phyloP scores from a whole-genome alignment of 1,140 invertebrate species.

The Pseudomyrmex pallidus region DNA sequence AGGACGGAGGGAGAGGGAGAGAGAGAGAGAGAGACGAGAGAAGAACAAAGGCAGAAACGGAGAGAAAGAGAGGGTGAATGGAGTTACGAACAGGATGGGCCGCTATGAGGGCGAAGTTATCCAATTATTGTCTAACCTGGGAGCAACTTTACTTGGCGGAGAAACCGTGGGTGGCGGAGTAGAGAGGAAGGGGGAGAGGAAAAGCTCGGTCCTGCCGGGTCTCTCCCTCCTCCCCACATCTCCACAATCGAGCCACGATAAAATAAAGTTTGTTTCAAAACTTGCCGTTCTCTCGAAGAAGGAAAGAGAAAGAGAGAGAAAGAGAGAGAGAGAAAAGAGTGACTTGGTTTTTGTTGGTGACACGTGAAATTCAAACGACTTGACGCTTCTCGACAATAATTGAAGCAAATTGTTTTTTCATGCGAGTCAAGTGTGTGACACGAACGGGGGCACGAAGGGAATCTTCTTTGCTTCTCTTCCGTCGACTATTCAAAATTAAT shows the following conservation, averaged over 20 bases:
- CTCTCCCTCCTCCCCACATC: slow-evolving; percentile 54
- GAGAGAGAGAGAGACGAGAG: slow-evolving; percentile 30
- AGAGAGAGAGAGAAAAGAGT: slow-evolving; percentile 55
- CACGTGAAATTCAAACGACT: slow-evolving; percentile 79
- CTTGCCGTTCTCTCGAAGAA: slow-evolving; percentile 68
- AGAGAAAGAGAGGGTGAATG: slow-evolving; percentile 55
- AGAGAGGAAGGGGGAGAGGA: slow-evolving; percentile 50
- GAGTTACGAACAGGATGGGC: slow-evolving; percentile 68
- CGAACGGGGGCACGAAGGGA: too few relatives aligned
- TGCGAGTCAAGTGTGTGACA: too few relatives aligned
- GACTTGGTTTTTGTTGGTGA: slow-evolving; percentile 78
- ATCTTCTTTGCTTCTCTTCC: too few relatives aligned
- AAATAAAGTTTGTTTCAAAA: slow-evolving; percentile 85
- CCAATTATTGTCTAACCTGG: slow-evolving; percentile 86
- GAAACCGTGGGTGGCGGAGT: slow-evolving; percentile 69
- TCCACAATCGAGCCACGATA: slow-evolving; percentile 82
- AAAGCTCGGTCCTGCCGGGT: slow-evolving; percentile 72
- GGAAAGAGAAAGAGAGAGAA: slow-evolving; percentile 33
- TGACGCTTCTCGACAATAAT: slow-evolving; percentile 65
- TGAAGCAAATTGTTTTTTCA: slow-evolving; percentile 29
- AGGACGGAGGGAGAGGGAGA: slow-evolving; percentile 50
- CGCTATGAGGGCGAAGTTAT: slow-evolving; percentile 83
- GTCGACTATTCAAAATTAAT: not conserved
- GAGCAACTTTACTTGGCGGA: slow-evolving; percentile 83
- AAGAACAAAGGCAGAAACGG: slow-evolving; percentile 55